Conservation (phyloP, 2,888 invertebrate genomes). For the Caenorhabditis becei region DNA sequence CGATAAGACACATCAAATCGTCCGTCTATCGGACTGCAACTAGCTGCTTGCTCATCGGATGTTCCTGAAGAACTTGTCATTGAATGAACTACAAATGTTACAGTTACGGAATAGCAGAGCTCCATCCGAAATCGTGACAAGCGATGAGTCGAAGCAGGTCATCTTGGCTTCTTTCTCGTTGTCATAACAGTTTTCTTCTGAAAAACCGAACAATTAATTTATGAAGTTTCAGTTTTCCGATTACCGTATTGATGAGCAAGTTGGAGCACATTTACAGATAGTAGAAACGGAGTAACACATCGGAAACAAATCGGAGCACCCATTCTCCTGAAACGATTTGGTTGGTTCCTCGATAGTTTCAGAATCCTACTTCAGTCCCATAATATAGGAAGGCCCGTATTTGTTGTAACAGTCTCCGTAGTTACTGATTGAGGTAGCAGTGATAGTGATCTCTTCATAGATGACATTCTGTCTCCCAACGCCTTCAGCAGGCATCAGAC, state of each 20-base stretch:
- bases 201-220: constrained; percentile 15
- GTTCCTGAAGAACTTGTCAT: constrained; percentile 29
- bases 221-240: not conserved
- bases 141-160: constrained; percentile 70
- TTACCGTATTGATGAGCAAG: constrained; percentile 74
- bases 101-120: constrained; percentile 70
- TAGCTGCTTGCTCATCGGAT: constrained; percentile 63
- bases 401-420: constrained; percentile 75
- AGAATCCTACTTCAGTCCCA: constrained; percentile 68
- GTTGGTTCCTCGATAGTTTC: not conserved
- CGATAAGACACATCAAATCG: constrained; percentile 68
- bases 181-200: constrained; percentile 73
- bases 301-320: constrained; percentile 73
- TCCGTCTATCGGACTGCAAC: constrained; percentile 72
- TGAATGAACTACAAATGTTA: no score
- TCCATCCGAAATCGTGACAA: constrained; percentile 69
- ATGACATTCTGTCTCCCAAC: constrained; percentile 48
- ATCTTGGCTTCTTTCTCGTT: constrained; percentile 66
- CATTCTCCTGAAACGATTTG: constrained; percentile 71
- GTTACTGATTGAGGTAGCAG: constrained; percentile 69
- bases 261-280: constrained; percentile 72
- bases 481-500: constrained; percentile 35
- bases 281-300: constrained; percentile 71
- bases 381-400: constrained; percentile 70
- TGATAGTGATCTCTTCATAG: constrained; percentile 67